phyloP scores from a whole-genome alignment of 2,888 invertebrate species.

The Abscondita cerata region DNA sequence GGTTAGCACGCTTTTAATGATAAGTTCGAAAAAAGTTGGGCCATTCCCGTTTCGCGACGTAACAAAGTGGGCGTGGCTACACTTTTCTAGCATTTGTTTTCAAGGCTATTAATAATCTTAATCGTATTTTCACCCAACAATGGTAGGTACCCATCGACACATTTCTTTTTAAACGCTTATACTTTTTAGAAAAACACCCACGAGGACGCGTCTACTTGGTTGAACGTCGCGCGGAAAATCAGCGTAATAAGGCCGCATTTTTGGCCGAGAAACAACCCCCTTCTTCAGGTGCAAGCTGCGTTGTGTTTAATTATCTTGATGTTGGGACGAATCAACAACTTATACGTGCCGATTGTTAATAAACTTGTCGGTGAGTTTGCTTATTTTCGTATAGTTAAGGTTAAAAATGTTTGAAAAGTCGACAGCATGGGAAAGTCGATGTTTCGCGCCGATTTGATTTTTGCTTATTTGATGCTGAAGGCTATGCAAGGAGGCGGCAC shows the following conservation, averaged over 20 bases:
- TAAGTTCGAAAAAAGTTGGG: too few species aligned
- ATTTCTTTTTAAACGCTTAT: too few species aligned
- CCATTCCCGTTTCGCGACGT: too few species aligned
- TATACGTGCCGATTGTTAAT: constrained; percentile 1
- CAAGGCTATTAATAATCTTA: too few species aligned
- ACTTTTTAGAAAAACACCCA: too few species aligned
- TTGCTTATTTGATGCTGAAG: neutral
- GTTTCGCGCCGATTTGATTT: neutral
- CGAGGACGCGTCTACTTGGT: neutral
- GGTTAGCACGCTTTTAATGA: too few species aligned
- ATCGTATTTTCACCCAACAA: too few species aligned
- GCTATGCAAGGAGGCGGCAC: neutral
- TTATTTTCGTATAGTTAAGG: neutral
- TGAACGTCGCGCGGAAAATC: neutral
- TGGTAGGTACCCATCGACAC: too few species aligned
- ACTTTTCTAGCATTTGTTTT: too few species aligned
- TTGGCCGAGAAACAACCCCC: neutral
- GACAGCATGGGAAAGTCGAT: neutral
- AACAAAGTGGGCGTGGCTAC: too few species aligned
- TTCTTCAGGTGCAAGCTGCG: neutral
- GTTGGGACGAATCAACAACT: neutral
- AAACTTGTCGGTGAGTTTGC: neutral
- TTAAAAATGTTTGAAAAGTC: neutral
- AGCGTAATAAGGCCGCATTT: neutral
- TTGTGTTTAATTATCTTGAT: neutral